These are phyloP conservation scores for Clytia hemisphaerica DNA, from an alignment of 30 jellyfish, hydroid and myxozoan species.

Conservation along the genomic window DNA sequence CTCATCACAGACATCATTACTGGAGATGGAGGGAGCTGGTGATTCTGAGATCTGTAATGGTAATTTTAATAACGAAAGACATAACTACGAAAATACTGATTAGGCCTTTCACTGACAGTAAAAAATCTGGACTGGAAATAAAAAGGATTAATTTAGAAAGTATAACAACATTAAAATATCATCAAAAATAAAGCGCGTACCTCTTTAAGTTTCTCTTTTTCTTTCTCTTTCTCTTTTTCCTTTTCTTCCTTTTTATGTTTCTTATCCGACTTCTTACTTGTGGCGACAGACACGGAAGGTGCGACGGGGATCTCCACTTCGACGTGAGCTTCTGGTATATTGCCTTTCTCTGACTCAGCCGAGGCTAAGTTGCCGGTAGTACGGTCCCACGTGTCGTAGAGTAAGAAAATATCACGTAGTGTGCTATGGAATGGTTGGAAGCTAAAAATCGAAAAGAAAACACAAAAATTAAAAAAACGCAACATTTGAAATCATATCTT, in stretches of 20 bases:
- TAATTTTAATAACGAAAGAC: too few relatives aligned
- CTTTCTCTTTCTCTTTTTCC: conserved; percentile 66
- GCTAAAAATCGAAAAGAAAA: conserved; percentile 19
- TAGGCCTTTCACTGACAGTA: too few relatives aligned
- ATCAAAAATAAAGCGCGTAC: too few relatives aligned
- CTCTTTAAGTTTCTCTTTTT: conserved; percentile 58
- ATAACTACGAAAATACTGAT: too few relatives aligned
- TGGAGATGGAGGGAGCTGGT: conserved; percentile 51
- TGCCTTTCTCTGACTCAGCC: conserved; percentile 72
- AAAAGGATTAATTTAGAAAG: too few relatives aligned
- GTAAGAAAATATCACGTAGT: conserved; percentile 40
- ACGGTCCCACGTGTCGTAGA: conserved; percentile 93
- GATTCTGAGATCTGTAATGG: conserved; percentile 44
- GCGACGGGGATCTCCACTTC: conserved; percentile 55
- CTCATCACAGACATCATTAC: conserved; percentile 50
- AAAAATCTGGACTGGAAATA: too few relatives aligned
- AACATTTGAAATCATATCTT: too few relatives aligned
- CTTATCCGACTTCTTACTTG: conserved; percentile 54
- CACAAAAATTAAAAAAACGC: too few relatives aligned
- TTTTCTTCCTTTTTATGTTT: conserved; percentile 58
- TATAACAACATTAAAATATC: too few relatives aligned
- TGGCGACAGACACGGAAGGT: conserved; percentile 42
- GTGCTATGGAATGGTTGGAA: conserved; percentile 60
- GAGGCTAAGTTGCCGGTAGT: conserved; percentile 65
- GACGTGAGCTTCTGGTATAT: too few relatives aligned